phyloP scores from a whole-genome alignment of 2,888 invertebrate species.

The Mesorhabditis belari region DNA sequence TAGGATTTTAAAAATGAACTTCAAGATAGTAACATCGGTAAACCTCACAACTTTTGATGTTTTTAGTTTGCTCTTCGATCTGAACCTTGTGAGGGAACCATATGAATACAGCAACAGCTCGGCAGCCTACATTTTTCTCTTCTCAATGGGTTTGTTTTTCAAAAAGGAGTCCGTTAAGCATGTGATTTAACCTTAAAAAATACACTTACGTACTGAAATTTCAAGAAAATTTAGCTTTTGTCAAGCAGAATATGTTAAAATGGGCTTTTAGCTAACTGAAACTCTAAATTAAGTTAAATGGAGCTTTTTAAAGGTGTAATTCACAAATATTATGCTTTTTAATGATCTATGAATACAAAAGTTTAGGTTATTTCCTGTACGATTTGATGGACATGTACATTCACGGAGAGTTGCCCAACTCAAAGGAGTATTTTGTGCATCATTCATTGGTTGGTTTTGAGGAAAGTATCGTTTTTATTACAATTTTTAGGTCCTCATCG shows the following conservation, averaged over 20 bases:
- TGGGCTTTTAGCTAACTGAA: too few relatives aligned
- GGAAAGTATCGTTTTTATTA: not conserved
- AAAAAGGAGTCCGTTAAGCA: not conserved
- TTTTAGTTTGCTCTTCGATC: constrained; percentile 27
- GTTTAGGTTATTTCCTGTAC: constrained; percentile 30
- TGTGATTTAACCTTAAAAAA: too few relatives aligned
- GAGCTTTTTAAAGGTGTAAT: too few relatives aligned
- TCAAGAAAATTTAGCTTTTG: too few relatives aligned
- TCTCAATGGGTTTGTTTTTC: constrained; percentile 24
- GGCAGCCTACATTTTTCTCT: constrained; percentile 35
- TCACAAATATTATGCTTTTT: not conserved
- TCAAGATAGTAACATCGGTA: not conserved
- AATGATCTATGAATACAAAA: not conserved
- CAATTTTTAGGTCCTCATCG: constrained; percentile 21
- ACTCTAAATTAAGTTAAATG: too few relatives aligned
- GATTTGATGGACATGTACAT: constrained; percentile 36
- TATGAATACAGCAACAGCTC: constrained; percentile 27
- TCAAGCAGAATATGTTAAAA: too few relatives aligned
- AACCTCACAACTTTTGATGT: too few relatives aligned
- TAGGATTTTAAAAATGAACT: too few relatives aligned
- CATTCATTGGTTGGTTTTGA: constrained; percentile 22
- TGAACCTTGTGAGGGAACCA: constrained; percentile 31
- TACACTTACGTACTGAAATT: too few relatives aligned
- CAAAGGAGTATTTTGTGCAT: constrained; percentile 37
- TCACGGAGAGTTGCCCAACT: constrained; percentile 29